Evolutionary conservation across 2,113 vertebrate genomes (phyloP).

Genomic region (Cynocephalus volans): DNA sequence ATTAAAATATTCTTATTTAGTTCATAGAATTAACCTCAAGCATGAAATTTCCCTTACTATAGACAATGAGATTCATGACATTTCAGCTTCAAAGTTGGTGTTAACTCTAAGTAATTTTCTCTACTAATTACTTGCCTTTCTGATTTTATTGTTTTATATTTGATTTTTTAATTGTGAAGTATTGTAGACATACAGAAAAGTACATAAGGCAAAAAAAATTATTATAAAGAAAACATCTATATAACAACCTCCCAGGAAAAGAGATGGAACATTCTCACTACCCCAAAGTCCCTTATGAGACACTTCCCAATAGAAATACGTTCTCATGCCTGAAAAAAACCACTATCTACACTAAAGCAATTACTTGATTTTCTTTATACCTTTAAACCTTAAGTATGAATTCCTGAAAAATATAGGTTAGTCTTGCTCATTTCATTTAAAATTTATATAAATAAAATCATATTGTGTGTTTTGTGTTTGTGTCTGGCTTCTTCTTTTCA

Average conservation of each 20-base stretch:
- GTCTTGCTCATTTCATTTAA: not conserved
- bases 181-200: not conserved
- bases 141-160: constrained; percentile 7
- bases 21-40: not conserved
- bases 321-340: not conserved
- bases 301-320: not conserved
- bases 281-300: not conserved
- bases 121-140: not conserved
- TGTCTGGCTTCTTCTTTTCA: not conserved
- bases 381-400: not conserved
- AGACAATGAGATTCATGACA: not conserved
- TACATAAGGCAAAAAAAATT: not conserved
- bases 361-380: not conserved
- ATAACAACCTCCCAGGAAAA: not conserved
- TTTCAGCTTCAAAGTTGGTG: not conserved
- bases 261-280: not conserved
- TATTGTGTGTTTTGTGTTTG: not conserved
- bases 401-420: not conserved
- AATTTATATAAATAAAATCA: constrained; percentile 14
- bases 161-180: not conserved
- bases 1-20: not conserved
- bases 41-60: not conserved
- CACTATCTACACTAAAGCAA: not conserved
- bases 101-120: not conserved
- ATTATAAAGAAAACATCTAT: not conserved